Base-by-base conservation (phyloP, 2,797 vertebrate species). In the Acanthopagrus latus region DNA sequence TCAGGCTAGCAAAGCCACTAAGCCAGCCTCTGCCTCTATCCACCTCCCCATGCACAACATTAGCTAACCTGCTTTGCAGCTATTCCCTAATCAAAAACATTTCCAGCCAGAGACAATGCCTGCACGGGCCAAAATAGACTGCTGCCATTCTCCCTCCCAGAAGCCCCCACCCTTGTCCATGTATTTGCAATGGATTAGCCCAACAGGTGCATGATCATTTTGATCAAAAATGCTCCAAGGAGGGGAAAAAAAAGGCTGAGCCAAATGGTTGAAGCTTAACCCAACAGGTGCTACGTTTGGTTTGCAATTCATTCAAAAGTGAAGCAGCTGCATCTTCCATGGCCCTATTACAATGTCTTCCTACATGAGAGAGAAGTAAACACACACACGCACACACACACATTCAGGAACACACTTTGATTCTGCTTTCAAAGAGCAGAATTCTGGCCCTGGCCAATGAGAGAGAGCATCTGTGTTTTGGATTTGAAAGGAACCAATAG, bases 151-250 rank as follows among this genome's bases (percentile, higher is more conserved):
- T n/a, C 41, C 58, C 44, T 23, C 50, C 69, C 64, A 16, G 52
- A 55, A 46, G 23, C 68, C 56, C 1, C 44, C 55, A 43, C 65
- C 48, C 58, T 64, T 7, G 57, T 64, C 71, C 46, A 11, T 71
- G 70, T 65, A 71, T 76, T 80, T 69, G 52, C 18, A 52, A 72
- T 64, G 74, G 83, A 91, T 93, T 89, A 91, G 71, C 74, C 68
- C 80, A 93, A 93, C 93, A 94, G 90, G 93, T 93, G 90, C 85
- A 76, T 84, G 62, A 85, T 89, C 89, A 85, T 87, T 85, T 72
- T 52, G 66, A 89, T 80, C 4, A 72, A 58, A 82, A 64, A 46
- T 1, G 2, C 44, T 66, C 64, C 1, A 17, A 68, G 51, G 60
- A 46, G 59, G 38, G 16, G 3, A n/a, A n/a, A n/a, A n/a, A 54